phyloP scores from a whole-genome alignment of 2,113 vertebrate genomes.

The Uropsilus gracilis region DNA sequence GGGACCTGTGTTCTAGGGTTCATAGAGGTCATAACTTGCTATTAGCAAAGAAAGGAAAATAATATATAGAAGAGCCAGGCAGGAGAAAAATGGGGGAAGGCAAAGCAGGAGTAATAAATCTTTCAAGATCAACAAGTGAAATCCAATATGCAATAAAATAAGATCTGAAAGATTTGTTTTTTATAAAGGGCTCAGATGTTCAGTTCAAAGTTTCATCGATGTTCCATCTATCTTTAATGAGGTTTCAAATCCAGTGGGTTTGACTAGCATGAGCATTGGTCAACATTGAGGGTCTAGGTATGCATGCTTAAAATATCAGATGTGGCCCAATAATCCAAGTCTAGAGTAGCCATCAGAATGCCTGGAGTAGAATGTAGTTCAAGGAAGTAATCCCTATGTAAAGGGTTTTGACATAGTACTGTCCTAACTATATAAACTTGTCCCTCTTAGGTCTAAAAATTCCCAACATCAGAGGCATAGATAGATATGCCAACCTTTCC shows the following conservation, averaged over 20 bases:
- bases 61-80: background rate
- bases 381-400: background rate
- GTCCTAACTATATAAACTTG: background rate
- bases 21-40: background rate
- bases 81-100: background rate
- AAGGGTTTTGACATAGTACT: background rate
- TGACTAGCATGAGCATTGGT: background rate
- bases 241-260: background rate
- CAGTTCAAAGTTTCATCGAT: background rate
- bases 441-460: background rate
- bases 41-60: background rate
- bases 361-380: background rate
- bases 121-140: background rate
- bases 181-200: background rate
- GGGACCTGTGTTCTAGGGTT: background rate
- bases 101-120: background rate
- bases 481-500: no score
- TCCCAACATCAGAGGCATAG: background rate
- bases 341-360: background rate
- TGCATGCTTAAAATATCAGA: background rate
- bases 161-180: background rate
- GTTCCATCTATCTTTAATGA: background rate
- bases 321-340: background rate
- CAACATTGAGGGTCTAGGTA: background rate
- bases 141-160: background rate